A percentile compares a stretch with the other conserved stretches of the same genome.
These are phyloP conservation scores for Margaritifera margaritifera DNA, from an alignment of 2,888 invertebrate species.

Conservation along the genomic window DNA sequence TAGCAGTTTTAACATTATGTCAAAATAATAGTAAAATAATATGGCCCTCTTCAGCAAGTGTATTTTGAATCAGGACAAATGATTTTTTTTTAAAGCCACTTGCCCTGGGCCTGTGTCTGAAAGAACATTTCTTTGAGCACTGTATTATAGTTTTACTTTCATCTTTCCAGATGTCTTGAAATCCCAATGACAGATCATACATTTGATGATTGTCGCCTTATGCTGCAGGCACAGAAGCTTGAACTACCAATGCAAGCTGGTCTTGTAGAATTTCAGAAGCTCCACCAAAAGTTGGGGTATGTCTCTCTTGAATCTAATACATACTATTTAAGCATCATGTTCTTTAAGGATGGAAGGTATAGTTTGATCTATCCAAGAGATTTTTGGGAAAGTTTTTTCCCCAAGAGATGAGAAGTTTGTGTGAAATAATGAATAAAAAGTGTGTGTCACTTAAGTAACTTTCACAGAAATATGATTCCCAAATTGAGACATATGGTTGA, in stretches of 20 bases:
- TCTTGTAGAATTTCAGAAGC: slow-evolving; percentile 85
- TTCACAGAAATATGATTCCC: too few species aligned
- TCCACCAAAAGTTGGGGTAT: slow-evolving; percentile 85
- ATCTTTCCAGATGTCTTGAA: slow-evolving; percentile 81
- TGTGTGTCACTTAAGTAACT: too few species aligned
- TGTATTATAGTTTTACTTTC: not conserved
- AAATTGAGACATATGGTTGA: too few species aligned
- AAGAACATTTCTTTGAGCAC: too few species aligned
- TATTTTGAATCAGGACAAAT: too few species aligned
- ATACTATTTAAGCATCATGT: too few species aligned
- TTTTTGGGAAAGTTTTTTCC: not conserved
- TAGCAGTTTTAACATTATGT: too few species aligned
- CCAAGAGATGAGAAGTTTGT: not conserved
- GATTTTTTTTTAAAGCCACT: too few species aligned
- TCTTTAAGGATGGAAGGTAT: too few species aligned
- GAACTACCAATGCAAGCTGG: slow-evolving; percentile 84
- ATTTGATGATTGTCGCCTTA: slow-evolving; percentile 91
- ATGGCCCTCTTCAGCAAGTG: too few species aligned
- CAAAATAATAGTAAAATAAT: too few species aligned
- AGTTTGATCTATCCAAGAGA: not conserved
- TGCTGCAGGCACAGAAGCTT: slow-evolving; percentile 87
- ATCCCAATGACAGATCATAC: slow-evolving; percentile 92
- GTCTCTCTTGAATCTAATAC: slow-evolving; percentile 5
- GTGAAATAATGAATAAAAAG: not conserved
- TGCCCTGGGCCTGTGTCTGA: too few species aligned